Base-by-base conservation (phyloP, 1,140 invertebrate genomes). In the Drosophila kurseongensis region DNA sequence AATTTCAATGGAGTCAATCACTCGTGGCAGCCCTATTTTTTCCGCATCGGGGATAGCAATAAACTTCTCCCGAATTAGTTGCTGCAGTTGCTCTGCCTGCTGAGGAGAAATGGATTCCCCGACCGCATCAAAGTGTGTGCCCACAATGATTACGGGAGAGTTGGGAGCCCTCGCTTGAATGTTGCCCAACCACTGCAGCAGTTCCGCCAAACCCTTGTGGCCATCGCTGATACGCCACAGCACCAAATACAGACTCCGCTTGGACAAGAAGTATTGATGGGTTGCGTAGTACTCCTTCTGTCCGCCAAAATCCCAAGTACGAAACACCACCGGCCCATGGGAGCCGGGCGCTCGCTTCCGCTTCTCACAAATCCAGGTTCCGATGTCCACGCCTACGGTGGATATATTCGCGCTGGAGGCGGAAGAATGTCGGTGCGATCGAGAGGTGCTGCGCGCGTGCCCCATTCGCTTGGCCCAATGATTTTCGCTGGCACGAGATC, bases 241-340 rank as follows among this genome's bases (percentile, higher is more conserved):
- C 4, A 99, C 98, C 12, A 99, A 93, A 90, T 99, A 99, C 0
- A 99, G 93, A 66, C 98, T 99, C 36, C 99, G 94, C 74, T 98
- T 98, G 0, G 98, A 99, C 12, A 99, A 93, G 92, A 99, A 99
- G 92, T 99, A 99, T 86, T 99, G 98, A 94, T 99, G 98, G 1
- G 98, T 99, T 0, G 98, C 97, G 91, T 99, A 99, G 91, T 98
- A 98, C 93, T 99, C 98, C 85, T 96, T 95, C 93, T 99, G 98
- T 0, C 98, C 98, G n/a, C 98, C 98, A 94, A 99, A 99, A 93
- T 99, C 99, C 98, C 99, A 99, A 0, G 98, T 99, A 60, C 98
- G 94, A 93, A 99, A 99, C n/a, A 97, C 96, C 47, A 99, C 96
- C 0, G 97, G 95, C 0, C 98, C 98, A 72, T 96, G 95, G 1